Evolutionary conservation across 2,113 vertebrate genomes (phyloP), one percentile per base, ranked within the genome.

Genomic region (Seriola quinqueradiata): DNA sequence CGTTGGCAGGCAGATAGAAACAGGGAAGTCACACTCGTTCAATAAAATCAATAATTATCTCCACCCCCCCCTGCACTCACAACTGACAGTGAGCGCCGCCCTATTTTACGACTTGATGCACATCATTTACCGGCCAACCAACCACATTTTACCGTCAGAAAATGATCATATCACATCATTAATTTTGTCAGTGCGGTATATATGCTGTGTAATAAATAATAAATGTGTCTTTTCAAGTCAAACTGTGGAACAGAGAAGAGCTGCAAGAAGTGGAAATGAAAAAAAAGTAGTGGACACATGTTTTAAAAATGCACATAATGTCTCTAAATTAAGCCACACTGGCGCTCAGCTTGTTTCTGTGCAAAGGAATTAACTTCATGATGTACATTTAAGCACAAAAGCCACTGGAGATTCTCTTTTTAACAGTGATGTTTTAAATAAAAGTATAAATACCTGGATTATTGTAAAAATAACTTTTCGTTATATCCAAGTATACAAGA

Each of bases 31-130:
- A 59, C 50, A 57, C 11, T 36, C 44, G 65, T 50, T 79, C 58
- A 65, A 23, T 64, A 50, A 61, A 63, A 73, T 77, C 73, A 69
- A 50, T 81, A 11, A 68, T 57, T 32, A 61, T 68, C 66, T 34
- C 46, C 60, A 11, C 52, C 52, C 38, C 36, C 16, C 36, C 16
- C 28, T 59, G 9, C 50, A 42, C n/a, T 60, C 60, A 44, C 59
- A 40, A 10, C 28, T 57, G 36, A 55, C 61, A 75, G 23, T 4
- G 44, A 54, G 57, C 11, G 40, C 34, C 8, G 12, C 0, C 0
- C 48, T 55, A 1, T 57, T 76, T 42, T 52, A 32, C 4, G 42
- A 71, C 42, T 7, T 44, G 14, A 46, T 23, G 38, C 40, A 12
- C 66, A 19, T 75, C 48, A 77, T 59, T 42, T 21, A 79, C 21